Conservation (phyloP, 2,113 vertebrate species). For the Onychostruthus taczanowskii region DNA sequence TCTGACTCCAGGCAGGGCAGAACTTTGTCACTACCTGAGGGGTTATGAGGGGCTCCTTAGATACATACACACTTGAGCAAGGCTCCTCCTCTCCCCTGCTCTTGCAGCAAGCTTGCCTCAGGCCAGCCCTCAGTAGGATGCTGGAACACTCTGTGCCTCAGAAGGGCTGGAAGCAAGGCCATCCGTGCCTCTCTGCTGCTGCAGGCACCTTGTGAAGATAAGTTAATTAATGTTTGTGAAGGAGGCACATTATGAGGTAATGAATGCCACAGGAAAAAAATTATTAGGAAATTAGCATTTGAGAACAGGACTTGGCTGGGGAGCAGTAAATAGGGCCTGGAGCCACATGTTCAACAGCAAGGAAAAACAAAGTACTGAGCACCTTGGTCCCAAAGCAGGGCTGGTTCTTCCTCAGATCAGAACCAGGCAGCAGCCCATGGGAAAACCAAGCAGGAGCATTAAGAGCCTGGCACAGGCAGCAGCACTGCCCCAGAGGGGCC, state of each 20-base stretch:
- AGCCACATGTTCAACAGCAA: accelerated
- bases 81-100: not conserved
- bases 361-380: not conserved
- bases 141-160: not conserved
- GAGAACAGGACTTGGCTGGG: not conserved
- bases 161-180: not conserved
- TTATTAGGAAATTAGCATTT: not conserved
- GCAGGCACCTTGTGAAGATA: not conserved
- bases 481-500: accelerated
- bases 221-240: not conserved
- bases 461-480: accelerated
- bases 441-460: not conserved
- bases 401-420: not conserved
- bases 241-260: not conserved
- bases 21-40: not conserved
- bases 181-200: accelerated
- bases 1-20: not conserved
- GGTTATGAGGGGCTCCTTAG: not conserved
- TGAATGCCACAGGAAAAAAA: not conserved
- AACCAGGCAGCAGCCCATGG: not conserved
- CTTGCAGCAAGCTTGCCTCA: accelerated
- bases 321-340: not conserved
- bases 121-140: accelerated
- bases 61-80: accelerated
- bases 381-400: not conserved